Evolutionary conservation across 2,888 invertebrate genomes (phyloP).

Genomic region (Meganola albula): DNA sequence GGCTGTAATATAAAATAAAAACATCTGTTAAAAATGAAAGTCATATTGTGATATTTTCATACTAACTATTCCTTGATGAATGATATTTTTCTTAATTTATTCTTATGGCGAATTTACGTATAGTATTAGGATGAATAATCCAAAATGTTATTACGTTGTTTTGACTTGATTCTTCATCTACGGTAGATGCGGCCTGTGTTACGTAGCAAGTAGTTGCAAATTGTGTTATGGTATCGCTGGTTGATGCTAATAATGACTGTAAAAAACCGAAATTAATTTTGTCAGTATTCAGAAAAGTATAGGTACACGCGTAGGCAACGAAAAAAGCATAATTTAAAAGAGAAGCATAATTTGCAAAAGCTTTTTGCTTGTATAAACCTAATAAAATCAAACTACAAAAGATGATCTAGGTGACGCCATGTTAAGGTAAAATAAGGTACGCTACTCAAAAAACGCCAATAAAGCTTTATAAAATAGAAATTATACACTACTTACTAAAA

Average conservation of each 20-base stretch:
- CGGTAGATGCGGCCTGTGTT: slow-evolving; percentile 6
- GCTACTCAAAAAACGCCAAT: too few species aligned
- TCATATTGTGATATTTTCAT: slow-evolving; percentile 1
- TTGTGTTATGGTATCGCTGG: slow-evolving; percentile 4
- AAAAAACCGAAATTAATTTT: slow-evolving; percentile 2
- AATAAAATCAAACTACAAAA: too few species aligned
- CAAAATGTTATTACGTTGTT: background rate
- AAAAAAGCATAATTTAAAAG: too few species aligned
- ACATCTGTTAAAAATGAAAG: background rate
- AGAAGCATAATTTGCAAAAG: too few species aligned
- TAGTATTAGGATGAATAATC: background rate
- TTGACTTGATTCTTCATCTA: slow-evolving; percentile 5
- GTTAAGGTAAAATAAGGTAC: too few species aligned
- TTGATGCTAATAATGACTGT: slow-evolving; percentile 3
- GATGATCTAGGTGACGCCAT: too few species aligned
- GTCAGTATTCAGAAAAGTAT: slow-evolving; percentile 3
- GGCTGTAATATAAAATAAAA: slow-evolving; percentile 3
- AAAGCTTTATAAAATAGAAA: slow-evolving; percentile 3
- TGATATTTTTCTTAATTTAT: background rate
- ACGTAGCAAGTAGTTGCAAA: slow-evolving; percentile 5
- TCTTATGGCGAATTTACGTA: slow-evolving; percentile 1
- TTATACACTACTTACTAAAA: slow-evolving; percentile 7
- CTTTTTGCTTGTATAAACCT: too few species aligned
- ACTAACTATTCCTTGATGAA: slow-evolving; percentile 1
- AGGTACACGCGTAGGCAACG: too few species aligned